These are phyloP conservation scores for Protaetia brevitarsis DNA, from an alignment of 1,140 invertebrate species.

Conservation along the genomic window DNA sequence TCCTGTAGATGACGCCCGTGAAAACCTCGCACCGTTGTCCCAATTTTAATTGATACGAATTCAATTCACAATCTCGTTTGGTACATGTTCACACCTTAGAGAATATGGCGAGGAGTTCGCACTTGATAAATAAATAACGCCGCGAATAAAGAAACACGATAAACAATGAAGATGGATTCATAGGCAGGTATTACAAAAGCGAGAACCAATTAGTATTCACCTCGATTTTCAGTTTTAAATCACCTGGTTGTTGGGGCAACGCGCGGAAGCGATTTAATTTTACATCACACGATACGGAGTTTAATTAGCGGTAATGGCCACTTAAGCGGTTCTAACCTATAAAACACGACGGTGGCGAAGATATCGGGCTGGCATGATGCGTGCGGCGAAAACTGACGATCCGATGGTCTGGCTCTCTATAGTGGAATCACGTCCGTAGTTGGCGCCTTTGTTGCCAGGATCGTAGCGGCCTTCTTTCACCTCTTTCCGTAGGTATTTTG, in stretches of 20 bases:
- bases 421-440: no score
- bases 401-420: no score
- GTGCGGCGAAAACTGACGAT: no score
- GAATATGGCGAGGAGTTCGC: no score
- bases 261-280: constrained; percentile 5
- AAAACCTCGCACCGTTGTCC: no score
- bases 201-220: constrained; percentile 8
- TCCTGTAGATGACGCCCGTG: no score
- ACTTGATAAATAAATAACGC: no score
- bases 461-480: background rate
- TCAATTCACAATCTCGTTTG: no score
- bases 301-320: constrained; percentile 1
- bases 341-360: background rate
- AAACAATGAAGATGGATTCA: no score
- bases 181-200: background rate
- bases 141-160: no score
- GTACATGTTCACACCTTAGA: no score
- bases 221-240: constrained; percentile 7
- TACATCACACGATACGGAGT: background rate
- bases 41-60: no score
- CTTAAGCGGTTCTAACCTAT: background rate
- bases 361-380: background rate
- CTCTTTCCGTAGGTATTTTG: background rate
- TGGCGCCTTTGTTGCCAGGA: background rate
- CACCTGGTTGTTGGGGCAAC: background rate